Percentiles rank a stretch among this genome's conserved stretches.
These are phyloP conservation scores for Parazoanthus darwini DNA, from an alignment of 92 coral and sea anemone genomes.

Conservation along the genomic window DNA sequence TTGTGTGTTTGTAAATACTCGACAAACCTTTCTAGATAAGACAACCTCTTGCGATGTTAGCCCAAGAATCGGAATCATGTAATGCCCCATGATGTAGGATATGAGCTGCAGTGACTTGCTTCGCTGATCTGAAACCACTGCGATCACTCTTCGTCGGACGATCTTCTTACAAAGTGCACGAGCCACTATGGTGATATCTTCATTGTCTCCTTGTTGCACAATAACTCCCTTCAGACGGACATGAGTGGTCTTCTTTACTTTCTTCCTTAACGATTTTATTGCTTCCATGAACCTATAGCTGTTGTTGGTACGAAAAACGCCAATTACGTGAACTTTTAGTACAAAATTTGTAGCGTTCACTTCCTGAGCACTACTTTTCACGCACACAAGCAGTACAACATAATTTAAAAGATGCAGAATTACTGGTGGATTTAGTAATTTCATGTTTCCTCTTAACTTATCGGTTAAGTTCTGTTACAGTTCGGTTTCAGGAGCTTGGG, in stretches of 20 bases:
- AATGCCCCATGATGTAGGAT: background rate
- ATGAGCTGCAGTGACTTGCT: background rate
- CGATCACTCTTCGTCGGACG: background rate
- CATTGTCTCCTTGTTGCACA: background rate
- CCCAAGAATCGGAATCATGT: background rate
- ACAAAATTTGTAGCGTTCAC: background rate
- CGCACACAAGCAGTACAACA: background rate
- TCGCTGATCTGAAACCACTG: slow-evolving; percentile 6
- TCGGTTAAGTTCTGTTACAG: background rate
- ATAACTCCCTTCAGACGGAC: background rate
- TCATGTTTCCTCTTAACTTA: background rate
- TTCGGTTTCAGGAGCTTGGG: background rate
- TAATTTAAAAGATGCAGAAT: background rate
- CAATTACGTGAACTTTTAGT: background rate
- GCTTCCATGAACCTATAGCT: slow-evolving; percentile 8
- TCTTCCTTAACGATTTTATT: background rate
- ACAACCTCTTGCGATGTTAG: background rate
- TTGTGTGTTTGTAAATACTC: background rate
- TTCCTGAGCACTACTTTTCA: background rate
- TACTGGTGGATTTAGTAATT: background rate
- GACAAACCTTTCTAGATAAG: slow-evolving; percentile 22
- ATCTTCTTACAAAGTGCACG: background rate
- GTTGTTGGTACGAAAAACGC: background rate
- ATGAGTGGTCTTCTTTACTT: background rate
- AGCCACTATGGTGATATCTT: background rate